Evolutionary conservation across 2,113 vertebrate species (phyloP), one percentile per base, ranked within the genome.

Genomic region (Cisticola juncidis): DNA sequence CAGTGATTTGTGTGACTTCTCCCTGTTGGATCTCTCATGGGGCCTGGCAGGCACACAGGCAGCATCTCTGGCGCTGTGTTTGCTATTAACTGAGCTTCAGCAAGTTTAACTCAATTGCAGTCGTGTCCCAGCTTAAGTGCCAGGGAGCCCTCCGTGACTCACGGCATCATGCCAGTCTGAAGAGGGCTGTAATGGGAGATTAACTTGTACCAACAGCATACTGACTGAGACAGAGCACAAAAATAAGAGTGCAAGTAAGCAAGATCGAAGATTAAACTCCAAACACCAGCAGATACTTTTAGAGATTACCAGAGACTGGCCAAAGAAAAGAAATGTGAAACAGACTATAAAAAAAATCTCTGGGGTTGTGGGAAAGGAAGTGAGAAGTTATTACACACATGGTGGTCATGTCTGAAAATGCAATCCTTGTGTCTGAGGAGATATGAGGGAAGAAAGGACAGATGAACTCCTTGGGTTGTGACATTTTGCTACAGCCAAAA

Each of bases 1-100:
- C 68, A 60, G 56, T 71, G 53, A 78, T 92, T 91, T 92, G 81
- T 88, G 68, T 88, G 76, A 33, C 66, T 93, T 90, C 80, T 90
- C 7, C 4, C 82, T 83, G 56, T 62, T 83, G 31, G 42, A 21
- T 62, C 42, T 62, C 40, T 9, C 33, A 12, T 1, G 10, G 0
- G 2, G 14, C 36, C 21, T 74, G n/a, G 21, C 54, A 90, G 76
- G 57, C 44, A 23, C 28, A 38, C 57, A 72, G 71, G 53, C 69
- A 60, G 71, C 65, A 14, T 66, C 77, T 88, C 47, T 31, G 40
- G 26, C 6, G 19, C 54, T 5, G 42, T 38, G 17, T 33, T 12
- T 65, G 79, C 86, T 68, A 1, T 42, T 78, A 74, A 28, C 77
- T 83, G 44, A 40, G 16, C 56, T 81, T 36, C 60, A 78, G 76